Base-by-base conservation (phyloP, 1,140 invertebrate species). In the Oscheius sp. region DNA sequence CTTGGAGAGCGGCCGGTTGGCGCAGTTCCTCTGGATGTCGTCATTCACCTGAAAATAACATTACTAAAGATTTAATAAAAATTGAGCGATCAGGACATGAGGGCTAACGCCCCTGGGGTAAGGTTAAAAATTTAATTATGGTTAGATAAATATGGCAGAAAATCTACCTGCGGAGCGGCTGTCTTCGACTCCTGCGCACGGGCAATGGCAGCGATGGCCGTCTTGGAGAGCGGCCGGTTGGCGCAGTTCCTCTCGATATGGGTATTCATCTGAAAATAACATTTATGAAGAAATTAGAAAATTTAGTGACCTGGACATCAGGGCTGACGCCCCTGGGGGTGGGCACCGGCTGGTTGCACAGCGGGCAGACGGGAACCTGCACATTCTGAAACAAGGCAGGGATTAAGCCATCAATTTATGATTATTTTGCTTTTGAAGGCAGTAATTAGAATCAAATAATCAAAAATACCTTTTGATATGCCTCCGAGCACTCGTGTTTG, bases 351-450 rank as follows among this genome's bases (percentile, higher is more conserved):
- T 55, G 15, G 4, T 7, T 13, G 49, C 49, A 55, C 23, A 55
- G 28, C 7, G 49, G 49, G 23, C 49, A 55, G 7, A 20, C 15
- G 4, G 49, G 49, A 55, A 55, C 49, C 23, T 20, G 15, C 7
- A 55, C 49, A 55, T 55, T 55, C 49, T 55, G 49, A 55, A 55
- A 55, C 49, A 55, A 55, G n/a, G n/a, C n/a, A n/a, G n/a, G n/a
- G n/a, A n/a, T n/a, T n/a, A n/a, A n/a, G n/a, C n/a, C n/a, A n/a
- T n/a, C n/a, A n/a, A n/a, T n/a, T n/a, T n/a, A n/a, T n/a, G n/a
- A n/a, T n/a, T n/a, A n/a, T n/a, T n/a, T n/a, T n/a, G n/a, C n/a
- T n/a, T n/a, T n/a, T n/a, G n/a, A n/a, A 55, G 7, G 28, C 49
- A 55, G 4, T 7, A 13, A 55, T 7, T 7, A 55, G 28, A 55